phyloP scores from a whole-genome alignment of 2,888 invertebrate species.

The Diarsia mendica region DNA sequence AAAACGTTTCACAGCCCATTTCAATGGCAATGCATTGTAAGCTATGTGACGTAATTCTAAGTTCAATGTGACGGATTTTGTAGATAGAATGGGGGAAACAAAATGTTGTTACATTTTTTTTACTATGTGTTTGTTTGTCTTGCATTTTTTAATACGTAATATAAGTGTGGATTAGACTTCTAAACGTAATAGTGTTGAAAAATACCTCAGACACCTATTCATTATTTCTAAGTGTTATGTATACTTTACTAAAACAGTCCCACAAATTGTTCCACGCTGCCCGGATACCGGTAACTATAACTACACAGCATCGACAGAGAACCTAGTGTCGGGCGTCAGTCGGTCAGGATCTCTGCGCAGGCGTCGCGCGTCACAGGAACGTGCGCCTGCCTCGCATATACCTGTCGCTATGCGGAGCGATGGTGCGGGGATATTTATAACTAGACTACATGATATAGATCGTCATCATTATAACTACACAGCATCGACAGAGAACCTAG shows the following conservation, averaged over 20 bases:
- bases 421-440: background rate
- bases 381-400: constrained; percentile 86
- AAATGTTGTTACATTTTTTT: too few relatives aligned
- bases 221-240: background rate
- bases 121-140: too few relatives aligned
- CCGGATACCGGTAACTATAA: constrained; percentile 43
- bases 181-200: background rate
- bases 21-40: too few relatives aligned
- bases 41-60: too few relatives aligned
- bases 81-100: too few relatives aligned
- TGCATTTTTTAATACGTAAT: too few relatives aligned
- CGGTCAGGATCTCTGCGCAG: constrained; percentile 81
- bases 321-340: constrained; percentile 80
- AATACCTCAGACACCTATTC: background rate
- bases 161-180: too few relatives aligned
- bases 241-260: background rate
- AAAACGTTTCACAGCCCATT: too few relatives aligned
- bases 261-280: constrained; percentile 45
- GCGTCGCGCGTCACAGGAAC: constrained; percentile 84
- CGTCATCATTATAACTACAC: too few relatives aligned
- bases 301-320: constrained; percentile 85
- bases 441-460: too few relatives aligned
- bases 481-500: too few relatives aligned
- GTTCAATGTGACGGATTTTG: too few relatives aligned
- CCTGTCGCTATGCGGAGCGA: constrained; percentile 80